Percentiles rank a stretch among this genome's conserved stretches.
Conservation (phyloP, 2,797 vertebrate species). For the Myotis pilosus region DNA sequence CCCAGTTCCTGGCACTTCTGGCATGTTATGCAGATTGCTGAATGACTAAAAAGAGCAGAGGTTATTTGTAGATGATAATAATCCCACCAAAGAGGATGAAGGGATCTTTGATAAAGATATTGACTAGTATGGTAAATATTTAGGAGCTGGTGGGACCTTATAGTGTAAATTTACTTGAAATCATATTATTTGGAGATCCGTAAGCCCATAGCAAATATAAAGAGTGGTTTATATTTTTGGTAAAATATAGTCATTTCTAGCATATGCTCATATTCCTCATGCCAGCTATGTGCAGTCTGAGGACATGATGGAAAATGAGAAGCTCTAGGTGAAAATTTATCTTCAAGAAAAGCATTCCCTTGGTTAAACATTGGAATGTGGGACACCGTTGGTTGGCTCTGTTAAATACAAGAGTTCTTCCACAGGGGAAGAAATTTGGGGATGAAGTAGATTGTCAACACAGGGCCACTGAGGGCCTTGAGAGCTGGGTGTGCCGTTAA, state of each 20-base stretch:
- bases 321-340: background rate
- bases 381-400: background rate
- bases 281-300: background rate
- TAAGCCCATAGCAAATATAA: background rate
- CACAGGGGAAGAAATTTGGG: background rate
- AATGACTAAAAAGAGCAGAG: background rate
- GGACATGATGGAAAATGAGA: background rate
- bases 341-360: background rate
- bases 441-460: background rate
- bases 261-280: background rate
- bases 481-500: background rate
- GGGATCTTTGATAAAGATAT: background rate
- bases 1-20: background rate
- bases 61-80: background rate
- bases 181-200: background rate
- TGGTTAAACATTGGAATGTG: background rate
- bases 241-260: background rate
- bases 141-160: background rate
- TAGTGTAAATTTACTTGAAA: background rate
- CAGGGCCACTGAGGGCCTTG: background rate
- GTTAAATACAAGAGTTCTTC: background rate
- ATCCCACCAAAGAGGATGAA: background rate
- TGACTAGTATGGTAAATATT: background rate
- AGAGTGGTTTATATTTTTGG: background rate
- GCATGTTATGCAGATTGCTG: background rate